Conservation (phyloP, 2,113 vertebrate genomes). For the Gavia stellata region DNA sequence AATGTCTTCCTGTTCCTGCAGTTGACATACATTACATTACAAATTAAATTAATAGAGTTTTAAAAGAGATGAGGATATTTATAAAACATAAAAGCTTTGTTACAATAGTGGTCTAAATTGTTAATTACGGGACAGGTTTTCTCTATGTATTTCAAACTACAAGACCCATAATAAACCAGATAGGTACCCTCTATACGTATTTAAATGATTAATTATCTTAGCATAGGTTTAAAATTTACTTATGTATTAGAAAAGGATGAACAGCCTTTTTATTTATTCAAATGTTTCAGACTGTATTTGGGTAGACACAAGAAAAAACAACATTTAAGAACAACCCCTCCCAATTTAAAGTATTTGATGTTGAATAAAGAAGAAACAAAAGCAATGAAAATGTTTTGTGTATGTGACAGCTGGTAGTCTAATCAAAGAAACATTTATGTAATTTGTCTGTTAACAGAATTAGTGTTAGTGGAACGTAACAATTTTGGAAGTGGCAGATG, state of each 20-base stretch:
- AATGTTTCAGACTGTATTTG: neutral
- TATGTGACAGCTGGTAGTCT: neutral
- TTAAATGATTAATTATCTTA: neutral
- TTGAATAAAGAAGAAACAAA: neutral
- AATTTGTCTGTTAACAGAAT: neutral
- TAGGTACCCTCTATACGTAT: neutral
- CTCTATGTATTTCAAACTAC: neutral
- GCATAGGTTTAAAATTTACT: neutral
- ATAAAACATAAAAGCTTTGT: neutral
- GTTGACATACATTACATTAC: fast-evolving
- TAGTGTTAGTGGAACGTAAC: neutral
- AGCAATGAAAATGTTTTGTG: neutral
- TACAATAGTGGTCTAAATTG: neutral
- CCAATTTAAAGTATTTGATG: neutral
- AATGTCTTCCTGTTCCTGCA: neutral
- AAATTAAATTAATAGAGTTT: neutral
- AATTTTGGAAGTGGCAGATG: neutral
- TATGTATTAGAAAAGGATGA: neutral
- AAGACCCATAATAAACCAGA: neutral
- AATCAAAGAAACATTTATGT: neutral
- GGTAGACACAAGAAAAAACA: neutral
- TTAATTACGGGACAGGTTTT: neutral
- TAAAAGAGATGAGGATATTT: neutral
- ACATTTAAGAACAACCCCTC: neutral
- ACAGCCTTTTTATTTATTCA: neutral